phyloP scores from a whole-genome alignment of 1,140 invertebrate genomes.

The Eueides isabella region DNA sequence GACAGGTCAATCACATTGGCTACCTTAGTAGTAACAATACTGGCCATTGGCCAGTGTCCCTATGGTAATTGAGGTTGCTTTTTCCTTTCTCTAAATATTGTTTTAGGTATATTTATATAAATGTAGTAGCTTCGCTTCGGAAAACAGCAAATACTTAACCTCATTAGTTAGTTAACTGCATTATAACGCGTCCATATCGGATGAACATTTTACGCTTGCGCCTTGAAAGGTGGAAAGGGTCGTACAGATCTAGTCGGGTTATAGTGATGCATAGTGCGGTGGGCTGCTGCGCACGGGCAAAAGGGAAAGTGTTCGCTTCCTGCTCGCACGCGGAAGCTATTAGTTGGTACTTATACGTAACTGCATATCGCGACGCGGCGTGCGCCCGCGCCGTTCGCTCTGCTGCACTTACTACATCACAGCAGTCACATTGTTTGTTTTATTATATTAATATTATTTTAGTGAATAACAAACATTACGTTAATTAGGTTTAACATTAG shows the following conservation, averaged over 20 bases:
- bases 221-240: constrained; percentile 37
- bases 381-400: constrained; percentile 28
- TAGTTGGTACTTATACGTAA: constrained; percentile 64
- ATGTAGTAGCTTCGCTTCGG: constrained; percentile 67
- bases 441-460: not conserved
- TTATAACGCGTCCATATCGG: constrained; percentile 56
- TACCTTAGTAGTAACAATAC: constrained; percentile 30
- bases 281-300: constrained; percentile 78
- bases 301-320: constrained; percentile 79
- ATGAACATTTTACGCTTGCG: constrained; percentile 20
- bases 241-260: constrained; percentile 52
- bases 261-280: constrained; percentile 67
- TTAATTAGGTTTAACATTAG: not conserved
- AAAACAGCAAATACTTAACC: constrained; percentile 71
- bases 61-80: constrained; percentile 30
- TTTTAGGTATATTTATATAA: constrained; percentile 53
- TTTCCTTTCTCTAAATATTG: constrained; percentile 23
- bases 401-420: constrained; percentile 37
- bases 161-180: constrained; percentile 75
- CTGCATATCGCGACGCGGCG: constrained; percentile 56
- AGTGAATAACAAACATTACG: not conserved
- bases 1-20: constrained; percentile 43
- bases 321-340: constrained; percentile 76
- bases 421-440: constrained; percentile 13
- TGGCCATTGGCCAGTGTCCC: constrained; percentile 15